Evolutionary conservation across 2,888 invertebrate species (phyloP).

Genomic region (Euplagia quadripunctaria): DNA sequence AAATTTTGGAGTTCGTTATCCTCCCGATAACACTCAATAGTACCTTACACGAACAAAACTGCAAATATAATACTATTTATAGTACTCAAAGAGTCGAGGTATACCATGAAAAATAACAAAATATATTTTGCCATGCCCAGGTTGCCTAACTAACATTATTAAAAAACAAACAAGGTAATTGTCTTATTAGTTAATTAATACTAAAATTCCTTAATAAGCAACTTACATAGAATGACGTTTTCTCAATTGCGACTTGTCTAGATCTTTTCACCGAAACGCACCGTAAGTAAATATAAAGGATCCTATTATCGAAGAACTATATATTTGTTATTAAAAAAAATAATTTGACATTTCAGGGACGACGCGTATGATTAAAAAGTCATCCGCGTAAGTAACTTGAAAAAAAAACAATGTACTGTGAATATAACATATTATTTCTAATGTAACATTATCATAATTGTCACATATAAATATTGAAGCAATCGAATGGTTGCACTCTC

Average conservation of each 20-base stretch:
- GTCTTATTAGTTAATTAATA: neutral
- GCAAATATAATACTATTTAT: neutral
- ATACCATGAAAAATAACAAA: neutral
- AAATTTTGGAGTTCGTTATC: too few relatives aligned
- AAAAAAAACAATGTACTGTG: neutral
- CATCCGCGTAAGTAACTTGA: conserved; percentile 6
- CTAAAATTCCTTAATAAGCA: neutral
- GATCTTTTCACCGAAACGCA: neutral
- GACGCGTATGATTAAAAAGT: conserved; percentile 9
- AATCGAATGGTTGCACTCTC: neutral
- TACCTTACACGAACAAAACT: neutral
- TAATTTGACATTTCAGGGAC: conserved; percentile 18
- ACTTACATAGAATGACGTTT: neutral
- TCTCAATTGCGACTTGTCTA: neutral
- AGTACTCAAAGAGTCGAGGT: neutral
- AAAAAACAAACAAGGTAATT: too few relatives aligned
- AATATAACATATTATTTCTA: neutral
- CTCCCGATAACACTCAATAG: neutral
- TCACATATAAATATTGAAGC: neutral
- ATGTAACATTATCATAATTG: conserved; percentile 1
- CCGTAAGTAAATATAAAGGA: neutral
- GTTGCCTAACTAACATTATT: too few relatives aligned
- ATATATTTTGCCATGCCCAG: too few relatives aligned
- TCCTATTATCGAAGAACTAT: neutral
- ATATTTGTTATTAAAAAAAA: neutral